Evolutionary conservation across 2,113 vertebrate genomes (phyloP), one percentile per base, ranked within the genome.

Genomic region (Varanus komodoensis): DNA sequence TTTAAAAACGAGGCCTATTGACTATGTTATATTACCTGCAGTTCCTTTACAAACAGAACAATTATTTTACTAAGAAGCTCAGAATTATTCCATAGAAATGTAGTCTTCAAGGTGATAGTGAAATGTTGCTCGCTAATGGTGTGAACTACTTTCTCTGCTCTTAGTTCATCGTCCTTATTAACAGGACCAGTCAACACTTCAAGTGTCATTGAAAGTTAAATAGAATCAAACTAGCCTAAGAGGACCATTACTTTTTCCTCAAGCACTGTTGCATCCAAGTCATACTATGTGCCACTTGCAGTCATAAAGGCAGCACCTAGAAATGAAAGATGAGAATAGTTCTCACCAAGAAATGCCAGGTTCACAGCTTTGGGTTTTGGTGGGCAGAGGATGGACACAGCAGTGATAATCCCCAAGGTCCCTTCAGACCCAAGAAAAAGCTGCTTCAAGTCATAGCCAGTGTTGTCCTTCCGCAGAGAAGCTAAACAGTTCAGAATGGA

Each of bases 381-480:
- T 11, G 99, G 98, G 90, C 99, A 99, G 48, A 99, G 94, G 79
- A 99, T 94, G 83, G 98, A 99, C 75, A 99, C 97, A 0, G 98
- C 98, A 0, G 99, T 99, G 93, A 99, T 97, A 83, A 99, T 91
- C 15, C 99, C 99, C 91, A 99, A 92, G 1, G 99, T 99, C 9
- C 99, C 99, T 94, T 99, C 99, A 0, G 99, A 99, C 1, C 99
- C 99, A 0, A 99, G 99, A 93, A 99, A 99, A 78, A 99, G 98
- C 97, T 99, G 99, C 94, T 99, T 99, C 93, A 99, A 95, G 93
- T 99, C 99, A 1, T 99, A 99, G 95, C 99, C 99, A 0, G 99
- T 99, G 94, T 99, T 99, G 86, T 99, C 99, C 93, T 99, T 99
- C 75, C 99, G 94, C 94, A 99, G 95, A 0, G 98, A 97, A 0